phyloP scores from a whole-genome alignment of 2,113 vertebrate genomes.

The Alosa alosa region DNA sequence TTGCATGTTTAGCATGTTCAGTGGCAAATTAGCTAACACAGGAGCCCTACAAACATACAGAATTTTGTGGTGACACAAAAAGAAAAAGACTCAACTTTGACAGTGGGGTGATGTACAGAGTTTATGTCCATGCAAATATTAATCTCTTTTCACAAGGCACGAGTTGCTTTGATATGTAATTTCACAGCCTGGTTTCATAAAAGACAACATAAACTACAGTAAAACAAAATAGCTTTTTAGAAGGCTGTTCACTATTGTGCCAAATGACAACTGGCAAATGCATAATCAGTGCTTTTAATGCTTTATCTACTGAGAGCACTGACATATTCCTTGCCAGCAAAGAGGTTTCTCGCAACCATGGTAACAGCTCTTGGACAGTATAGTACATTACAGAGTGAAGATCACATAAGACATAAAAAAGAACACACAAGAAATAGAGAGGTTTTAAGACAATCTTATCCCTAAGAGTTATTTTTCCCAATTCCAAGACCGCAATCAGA shows the following conservation, averaged over 20 bases:
- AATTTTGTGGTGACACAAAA: not conserved
- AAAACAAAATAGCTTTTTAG: not conserved
- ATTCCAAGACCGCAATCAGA: not conserved
- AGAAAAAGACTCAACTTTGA: not conserved
- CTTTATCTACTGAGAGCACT: not conserved
- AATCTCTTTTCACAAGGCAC: not conserved
- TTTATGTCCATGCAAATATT: not conserved
- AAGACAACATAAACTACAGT: not conserved
- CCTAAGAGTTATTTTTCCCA: not conserved
- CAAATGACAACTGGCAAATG: not conserved
- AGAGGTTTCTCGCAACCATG: conserved; percentile 8
- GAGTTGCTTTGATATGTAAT: not conserved
- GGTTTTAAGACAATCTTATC: not conserved
- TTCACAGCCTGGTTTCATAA: not conserved
- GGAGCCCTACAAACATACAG: not conserved
- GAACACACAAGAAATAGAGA: not conserved
- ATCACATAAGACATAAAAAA: not conserved
- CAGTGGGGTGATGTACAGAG: not conserved
- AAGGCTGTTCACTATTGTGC: not conserved
- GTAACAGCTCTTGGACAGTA: not conserved
- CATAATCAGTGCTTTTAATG: not conserved
- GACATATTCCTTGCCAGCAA: not conserved
- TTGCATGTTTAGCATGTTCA: not conserved
- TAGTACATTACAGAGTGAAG: not conserved
- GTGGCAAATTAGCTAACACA: not conserved